Percentiles rank a stretch among this genome's conserved stretches.
Conservation (phyloP, 37 sponge, comb jelly and placozoan species). For the Bolinopsis microptera region DNA sequence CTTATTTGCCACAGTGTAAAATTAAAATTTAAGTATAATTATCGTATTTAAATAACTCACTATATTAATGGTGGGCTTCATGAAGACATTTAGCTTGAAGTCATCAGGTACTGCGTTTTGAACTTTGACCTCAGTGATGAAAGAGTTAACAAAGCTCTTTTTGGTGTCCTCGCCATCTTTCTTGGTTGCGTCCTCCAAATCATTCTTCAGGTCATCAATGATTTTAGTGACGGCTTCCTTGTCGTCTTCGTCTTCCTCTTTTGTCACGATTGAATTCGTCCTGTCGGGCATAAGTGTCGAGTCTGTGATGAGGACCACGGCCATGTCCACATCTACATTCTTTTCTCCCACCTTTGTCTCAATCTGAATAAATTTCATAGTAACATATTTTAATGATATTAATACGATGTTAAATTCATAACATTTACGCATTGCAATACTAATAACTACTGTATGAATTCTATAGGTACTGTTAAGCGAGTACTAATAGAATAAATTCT, state of each 20-base stretch:
- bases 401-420: too few relatives aligned
- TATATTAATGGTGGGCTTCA: conserved; percentile 27
- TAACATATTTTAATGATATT: too few relatives aligned
- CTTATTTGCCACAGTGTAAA: too few relatives aligned
- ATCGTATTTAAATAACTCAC: too few relatives aligned
- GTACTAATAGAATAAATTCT: too few relatives aligned
- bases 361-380: too few relatives aligned
- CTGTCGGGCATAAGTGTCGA: neutral
- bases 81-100: conserved; percentile 9
- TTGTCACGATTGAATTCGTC: neutral
- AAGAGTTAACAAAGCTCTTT: neutral
- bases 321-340: neutral
- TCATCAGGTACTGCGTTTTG: neutral
- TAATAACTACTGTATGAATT: too few relatives aligned
- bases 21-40: too few relatives aligned
- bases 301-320: conserved; percentile 9
- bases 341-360: neutral
- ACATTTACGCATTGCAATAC: too few relatives aligned
- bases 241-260: neutral
- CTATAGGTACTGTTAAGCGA: too few relatives aligned
- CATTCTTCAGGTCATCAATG: neutral
- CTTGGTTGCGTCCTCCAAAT: neutral
- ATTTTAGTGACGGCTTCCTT: neutral
- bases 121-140: conserved; percentile 23
- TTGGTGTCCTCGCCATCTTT: neutral